Conservation (phyloP, 2,888 invertebrate genomes). For the Notodonta ziczac region DNA sequence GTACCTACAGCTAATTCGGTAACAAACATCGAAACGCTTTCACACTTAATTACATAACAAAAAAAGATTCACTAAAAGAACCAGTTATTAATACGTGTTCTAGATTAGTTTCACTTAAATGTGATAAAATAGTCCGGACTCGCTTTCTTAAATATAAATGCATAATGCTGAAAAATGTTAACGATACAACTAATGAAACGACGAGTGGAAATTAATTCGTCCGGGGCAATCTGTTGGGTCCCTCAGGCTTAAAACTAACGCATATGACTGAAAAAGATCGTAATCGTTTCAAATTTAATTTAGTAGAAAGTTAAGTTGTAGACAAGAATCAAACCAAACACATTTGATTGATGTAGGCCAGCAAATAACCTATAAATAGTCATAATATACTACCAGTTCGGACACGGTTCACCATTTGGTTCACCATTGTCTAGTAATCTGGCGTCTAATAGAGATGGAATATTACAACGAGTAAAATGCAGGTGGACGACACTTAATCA, state of each 20-base stretch:
- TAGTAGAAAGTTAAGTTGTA: too few relatives aligned
- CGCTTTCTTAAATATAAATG: neutral
- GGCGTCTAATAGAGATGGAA: too few relatives aligned
- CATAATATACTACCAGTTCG: too few relatives aligned
- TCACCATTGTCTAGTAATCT: too few relatives aligned
- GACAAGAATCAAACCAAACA: too few relatives aligned
- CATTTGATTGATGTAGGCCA: too few relatives aligned
- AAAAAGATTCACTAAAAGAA: conserved; percentile 1
- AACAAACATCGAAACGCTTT: conserved; percentile 2
- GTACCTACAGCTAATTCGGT: neutral
- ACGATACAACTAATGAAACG: conserved; percentile 44
- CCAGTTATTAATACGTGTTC: conserved; percentile 5
- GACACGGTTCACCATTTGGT: too few relatives aligned
- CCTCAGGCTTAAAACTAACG: conserved; percentile 4
- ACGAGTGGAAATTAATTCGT: conserved; percentile 47
- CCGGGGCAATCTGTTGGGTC: conserved; percentile 40
- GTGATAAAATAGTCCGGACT: neutral
- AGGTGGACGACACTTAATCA: too few relatives aligned
- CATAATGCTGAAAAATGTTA: conserved; percentile 45
- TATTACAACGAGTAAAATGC: too few relatives aligned
- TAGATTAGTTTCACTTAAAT: conserved; percentile 5
- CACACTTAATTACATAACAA: conserved; percentile 5
- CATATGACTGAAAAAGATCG: too few relatives aligned
- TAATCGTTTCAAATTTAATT: too few relatives aligned
- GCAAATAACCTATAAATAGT: too few relatives aligned